Conservation (phyloP, 2,888 invertebrate genomes). For the Oeneis ivallda region DNA sequence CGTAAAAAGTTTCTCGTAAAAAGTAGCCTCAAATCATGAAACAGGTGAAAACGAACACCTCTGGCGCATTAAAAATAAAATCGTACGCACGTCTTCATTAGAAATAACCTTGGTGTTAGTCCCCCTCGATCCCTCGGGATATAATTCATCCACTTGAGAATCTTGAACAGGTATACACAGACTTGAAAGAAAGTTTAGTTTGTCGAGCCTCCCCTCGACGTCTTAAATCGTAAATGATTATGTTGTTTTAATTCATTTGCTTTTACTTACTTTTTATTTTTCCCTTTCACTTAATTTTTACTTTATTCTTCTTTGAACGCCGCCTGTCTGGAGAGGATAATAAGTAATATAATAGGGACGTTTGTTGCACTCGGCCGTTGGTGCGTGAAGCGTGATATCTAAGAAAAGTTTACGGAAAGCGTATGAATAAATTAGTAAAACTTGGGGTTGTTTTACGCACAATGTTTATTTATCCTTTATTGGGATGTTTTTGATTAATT, state of each 20-base stretch:
- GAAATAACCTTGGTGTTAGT: conserved; percentile 65
- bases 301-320: conserved; percentile 65
- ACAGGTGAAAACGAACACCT: conserved; percentile 72
- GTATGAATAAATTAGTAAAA: conserved; percentile 57
- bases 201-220: conserved; percentile 70
- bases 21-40: conserved; percentile 36
- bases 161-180: conserved; percentile 76
- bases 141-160: conserved; percentile 80
- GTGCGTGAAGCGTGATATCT: conserved; percentile 43
- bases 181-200: conserved; percentile 79
- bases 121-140: conserved; percentile 74
- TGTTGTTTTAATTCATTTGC: conserved; percentile 81
- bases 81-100: conserved; percentile 71
- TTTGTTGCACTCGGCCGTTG: conserved; percentile 23
- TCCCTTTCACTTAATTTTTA: conserved; percentile 52
- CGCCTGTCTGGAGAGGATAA: conserved; percentile 75
- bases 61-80: conserved; percentile 68
- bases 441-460: conserved; percentile 39
- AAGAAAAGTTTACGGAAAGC: conserved; percentile 46
- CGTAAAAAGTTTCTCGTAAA: conserved; percentile 36
- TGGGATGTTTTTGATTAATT: neutral
- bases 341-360: conserved; percentile 1
- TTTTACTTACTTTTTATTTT: conserved; percentile 62
- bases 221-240: conserved; percentile 79
- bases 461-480: neutral